These are phyloP conservation scores for Lasiommata megera DNA, from an alignment of 2,888 invertebrate species.

Conservation along the genomic window DNA sequence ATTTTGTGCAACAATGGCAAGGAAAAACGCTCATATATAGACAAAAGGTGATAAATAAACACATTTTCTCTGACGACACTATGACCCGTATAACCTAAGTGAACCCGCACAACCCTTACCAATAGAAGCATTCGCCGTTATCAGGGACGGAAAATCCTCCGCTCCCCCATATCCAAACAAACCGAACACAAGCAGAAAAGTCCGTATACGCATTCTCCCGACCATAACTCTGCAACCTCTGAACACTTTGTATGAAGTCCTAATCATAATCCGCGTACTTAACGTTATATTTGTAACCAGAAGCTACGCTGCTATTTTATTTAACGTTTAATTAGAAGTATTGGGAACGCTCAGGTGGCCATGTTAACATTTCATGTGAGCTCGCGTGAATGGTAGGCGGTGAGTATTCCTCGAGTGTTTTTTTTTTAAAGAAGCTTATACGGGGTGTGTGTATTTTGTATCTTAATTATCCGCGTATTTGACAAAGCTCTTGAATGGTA, in stretches of 20 bases:
- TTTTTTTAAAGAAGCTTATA: slow-evolving; percentile 31
- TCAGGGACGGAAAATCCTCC: slow-evolving; percentile 87
- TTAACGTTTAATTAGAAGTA: slow-evolving; percentile 46
- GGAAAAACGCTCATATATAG: too few relatives aligned
- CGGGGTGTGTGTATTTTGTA: slow-evolving; percentile 29
- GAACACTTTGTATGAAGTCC: slow-evolving; percentile 36
- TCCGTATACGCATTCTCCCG: slow-evolving; percentile 52
- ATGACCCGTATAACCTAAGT: too few relatives aligned
- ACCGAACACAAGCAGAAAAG: slow-evolving; percentile 41
- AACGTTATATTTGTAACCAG: slow-evolving; percentile 27
- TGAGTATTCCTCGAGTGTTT: slow-evolving; percentile 26
- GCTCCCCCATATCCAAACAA: slow-evolving; percentile 42
- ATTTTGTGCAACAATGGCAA: too few relatives aligned
- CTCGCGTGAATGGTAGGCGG: slow-evolving; percentile 28
- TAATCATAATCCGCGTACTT: slow-evolving; percentile 59
- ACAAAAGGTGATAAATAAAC: too few relatives aligned
- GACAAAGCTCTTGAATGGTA: too few relatives aligned
- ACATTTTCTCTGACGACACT: too few relatives aligned
- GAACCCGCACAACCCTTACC: slow-evolving; percentile 2
- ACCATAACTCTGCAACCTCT: slow-evolving; percentile 38
- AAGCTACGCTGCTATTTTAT: slow-evolving; percentile 41
- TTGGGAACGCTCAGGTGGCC: slow-evolving; percentile 45
- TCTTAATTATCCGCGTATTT: too few relatives aligned
- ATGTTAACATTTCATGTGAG: slow-evolving; percentile 58
- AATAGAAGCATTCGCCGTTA: slow-evolving; percentile 87